Percentiles rank a stretch among this genome's conserved stretches.
phyloP scores from a whole-genome alignment of 2,888 invertebrate species.

The Stenchaetothrips biformis region DNA sequence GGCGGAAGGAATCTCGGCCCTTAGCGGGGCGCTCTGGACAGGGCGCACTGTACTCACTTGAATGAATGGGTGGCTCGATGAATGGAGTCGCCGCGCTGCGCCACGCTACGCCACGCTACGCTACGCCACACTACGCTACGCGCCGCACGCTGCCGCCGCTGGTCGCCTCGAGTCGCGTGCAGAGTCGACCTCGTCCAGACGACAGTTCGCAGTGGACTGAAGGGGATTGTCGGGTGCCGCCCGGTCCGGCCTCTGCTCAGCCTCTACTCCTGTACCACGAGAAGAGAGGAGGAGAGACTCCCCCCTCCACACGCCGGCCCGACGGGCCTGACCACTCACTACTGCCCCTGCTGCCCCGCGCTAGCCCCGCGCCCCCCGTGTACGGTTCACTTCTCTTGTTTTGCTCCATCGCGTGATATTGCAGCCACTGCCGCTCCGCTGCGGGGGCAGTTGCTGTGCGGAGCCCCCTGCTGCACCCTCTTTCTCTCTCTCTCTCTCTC shows the following conservation, averaged over 20 bases:
- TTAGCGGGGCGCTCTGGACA: too few species aligned
- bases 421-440: neutral
- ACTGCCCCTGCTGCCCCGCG: neutral
- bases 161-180: too few species aligned
- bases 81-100: neutral
- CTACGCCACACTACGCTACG: neutral
- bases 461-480: neutral
- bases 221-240: neutral
- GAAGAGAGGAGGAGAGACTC: neutral
- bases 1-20: too few species aligned
- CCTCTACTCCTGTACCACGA: neutral
- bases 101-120: neutral
- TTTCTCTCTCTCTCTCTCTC: neutral
- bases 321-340: neutral
- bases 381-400: constrained; percentile 24
- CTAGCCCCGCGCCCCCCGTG: neutral
- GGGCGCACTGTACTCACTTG: constrained; percentile 4
- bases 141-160: neutral
- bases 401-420: neutral
- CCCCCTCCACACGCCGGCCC: neutral
- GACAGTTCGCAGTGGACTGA: constrained; percentile 13
- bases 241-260: neutral
- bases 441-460: neutral
- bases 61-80: neutral
- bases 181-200: neutral